Evolutionary conservation across 2,888 invertebrate species (phyloP).

Genomic region (Lissonota sp.): DNA sequence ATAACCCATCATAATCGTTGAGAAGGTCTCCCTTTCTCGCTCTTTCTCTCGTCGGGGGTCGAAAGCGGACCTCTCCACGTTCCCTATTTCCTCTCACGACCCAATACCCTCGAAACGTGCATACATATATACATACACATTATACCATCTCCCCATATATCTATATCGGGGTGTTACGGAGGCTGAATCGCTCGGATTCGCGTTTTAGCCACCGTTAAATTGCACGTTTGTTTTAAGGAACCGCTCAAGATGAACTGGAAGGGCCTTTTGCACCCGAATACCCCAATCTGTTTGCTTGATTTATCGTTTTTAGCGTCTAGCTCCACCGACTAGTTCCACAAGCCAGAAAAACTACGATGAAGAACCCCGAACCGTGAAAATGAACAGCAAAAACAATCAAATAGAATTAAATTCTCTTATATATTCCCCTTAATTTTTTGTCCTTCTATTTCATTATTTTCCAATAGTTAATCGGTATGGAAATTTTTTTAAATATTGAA

Average conservation of each 20-base stretch:
- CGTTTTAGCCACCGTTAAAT: constrained; percentile 81
- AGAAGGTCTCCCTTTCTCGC: constrained; percentile 62
- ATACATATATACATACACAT: constrained; percentile 42
- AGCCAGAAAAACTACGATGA: constrained; percentile 32
- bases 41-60: constrained; percentile 54
- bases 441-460: not conserved
- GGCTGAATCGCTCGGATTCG: constrained; percentile 69
- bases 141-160: constrained; percentile 34
- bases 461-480: not conserved
- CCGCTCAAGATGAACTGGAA: constrained; percentile 33
- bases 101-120: constrained; percentile 68
- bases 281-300: constrained; percentile 71
- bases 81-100: constrained; percentile 60
- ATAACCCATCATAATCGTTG: constrained; percentile 81
- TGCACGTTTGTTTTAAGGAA: constrained; percentile 80
- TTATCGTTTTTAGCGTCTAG: constrained; percentile 71
- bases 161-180: constrained; percentile 56
- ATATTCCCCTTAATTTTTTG: not conserved
- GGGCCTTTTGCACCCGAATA: constrained; percentile 66
- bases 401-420: not conserved
- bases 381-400: constrained; percentile 5
- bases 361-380: constrained; percentile 5
- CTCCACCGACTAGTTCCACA: constrained; percentile 5
- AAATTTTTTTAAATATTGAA: not conserved
- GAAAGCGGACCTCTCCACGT: constrained; percentile 56